A percentile compares a stretch with the other conserved stretches of the same genome.
Evolutionary conservation across 2,888 invertebrate species (phyloP).

Genomic region (Galerucella pusilla): DNA sequence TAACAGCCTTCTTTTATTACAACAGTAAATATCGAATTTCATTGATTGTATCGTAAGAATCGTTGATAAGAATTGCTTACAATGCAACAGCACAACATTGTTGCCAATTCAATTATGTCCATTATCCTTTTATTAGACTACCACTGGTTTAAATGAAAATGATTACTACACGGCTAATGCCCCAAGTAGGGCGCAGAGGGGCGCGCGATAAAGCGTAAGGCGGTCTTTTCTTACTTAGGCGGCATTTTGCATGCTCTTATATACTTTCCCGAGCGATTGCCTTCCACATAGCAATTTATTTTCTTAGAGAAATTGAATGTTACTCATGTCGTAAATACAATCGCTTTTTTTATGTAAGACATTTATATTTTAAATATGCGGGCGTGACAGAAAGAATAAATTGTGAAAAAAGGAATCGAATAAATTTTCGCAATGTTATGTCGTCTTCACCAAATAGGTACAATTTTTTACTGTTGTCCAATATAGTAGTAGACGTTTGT

Average conservation of each 20-base stretch:
- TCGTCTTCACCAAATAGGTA: too few species aligned
- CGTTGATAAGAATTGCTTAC: too few species aligned
- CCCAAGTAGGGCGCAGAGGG: constrained; percentile 13
- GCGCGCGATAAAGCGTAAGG: constrained; percentile 12
- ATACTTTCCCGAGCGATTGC: constrained; percentile 4
- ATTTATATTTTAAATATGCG: not conserved
- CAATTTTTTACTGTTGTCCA: too few species aligned
- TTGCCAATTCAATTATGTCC: not conserved
- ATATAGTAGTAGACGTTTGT: too few species aligned
- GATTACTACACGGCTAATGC: constrained; percentile 20
- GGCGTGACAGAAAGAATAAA: not conserved
- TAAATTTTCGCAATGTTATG: not conserved
- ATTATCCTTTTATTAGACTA: not conserved
- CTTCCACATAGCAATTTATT: constrained; percentile 4
- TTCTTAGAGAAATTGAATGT: constrained; percentile 6
- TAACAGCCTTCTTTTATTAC: too few species aligned
- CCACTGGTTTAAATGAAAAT: constrained; percentile 12
- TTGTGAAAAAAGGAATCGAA: not conserved
- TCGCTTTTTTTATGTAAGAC: not conserved
- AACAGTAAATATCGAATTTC: too few species aligned
- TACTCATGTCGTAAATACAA: constrained; percentile 3
- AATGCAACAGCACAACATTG: too few species aligned
- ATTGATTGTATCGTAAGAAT: too few species aligned
- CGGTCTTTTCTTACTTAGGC: constrained; percentile 16
- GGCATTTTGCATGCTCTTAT: constrained; percentile 10